A percentile compares a stretch with the other conserved stretches of the same genome.
These are phyloP conservation scores for Trogon melanurus DNA, from an alignment of 2,113 vertebrate species.

Conservation along the genomic window DNA sequence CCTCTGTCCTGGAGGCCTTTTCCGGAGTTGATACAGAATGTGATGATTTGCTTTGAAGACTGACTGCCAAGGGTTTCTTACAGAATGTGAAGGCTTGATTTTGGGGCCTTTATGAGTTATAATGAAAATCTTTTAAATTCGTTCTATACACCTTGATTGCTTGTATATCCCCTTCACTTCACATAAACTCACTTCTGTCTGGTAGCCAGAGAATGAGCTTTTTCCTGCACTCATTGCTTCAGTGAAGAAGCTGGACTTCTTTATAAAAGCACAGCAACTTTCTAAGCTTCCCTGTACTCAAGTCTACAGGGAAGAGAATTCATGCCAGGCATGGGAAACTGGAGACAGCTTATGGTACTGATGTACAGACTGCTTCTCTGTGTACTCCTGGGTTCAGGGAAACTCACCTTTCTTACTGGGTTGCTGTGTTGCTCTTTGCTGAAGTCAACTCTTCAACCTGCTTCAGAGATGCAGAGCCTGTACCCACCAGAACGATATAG, in stretches of 20 bases:
- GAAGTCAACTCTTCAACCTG: neutral
- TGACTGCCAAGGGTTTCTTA: neutral
- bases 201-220: neutral
- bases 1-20: neutral
- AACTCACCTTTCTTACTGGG: neutral
- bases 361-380: rapidly evolving
- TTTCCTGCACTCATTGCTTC: neutral
- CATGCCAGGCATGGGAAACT: neutral
- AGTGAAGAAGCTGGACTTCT: neutral
- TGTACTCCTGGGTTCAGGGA: neutral
- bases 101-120: neutral
- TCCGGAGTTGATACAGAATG: neutral
- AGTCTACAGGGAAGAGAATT: neutral
- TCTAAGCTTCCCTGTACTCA: neutral
- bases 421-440: neutral
- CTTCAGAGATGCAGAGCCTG: neutral
- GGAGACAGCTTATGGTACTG: neutral
- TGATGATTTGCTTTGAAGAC: neutral
- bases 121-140: neutral
- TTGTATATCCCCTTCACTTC: neutral
- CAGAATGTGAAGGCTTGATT: neutral
- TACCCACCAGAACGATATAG: neutral
- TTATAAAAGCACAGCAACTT: neutral
- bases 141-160: neutral
- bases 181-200: neutral